These are phyloP conservation scores for Melanotaenia parkinsoni DNA, from an alignment of 2,797 vertebrate genomes.

Conservation along the genomic window DNA sequence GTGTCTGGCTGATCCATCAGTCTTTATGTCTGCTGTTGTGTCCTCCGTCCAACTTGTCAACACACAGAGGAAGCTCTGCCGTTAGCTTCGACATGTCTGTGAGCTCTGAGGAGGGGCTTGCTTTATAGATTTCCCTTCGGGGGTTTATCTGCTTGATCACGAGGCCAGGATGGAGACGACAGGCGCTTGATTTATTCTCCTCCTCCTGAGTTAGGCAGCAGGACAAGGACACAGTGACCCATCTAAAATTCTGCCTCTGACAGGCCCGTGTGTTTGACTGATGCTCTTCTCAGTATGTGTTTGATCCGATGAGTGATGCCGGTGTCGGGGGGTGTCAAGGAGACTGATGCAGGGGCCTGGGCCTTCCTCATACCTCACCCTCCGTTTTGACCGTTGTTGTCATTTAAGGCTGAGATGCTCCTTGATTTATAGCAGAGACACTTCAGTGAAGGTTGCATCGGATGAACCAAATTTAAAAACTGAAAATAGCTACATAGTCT, in stretches of 20 bases:
- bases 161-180: slow-evolving; percentile 47
- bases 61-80: slow-evolving; percentile 20
- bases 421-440: slow-evolving; percentile 48
- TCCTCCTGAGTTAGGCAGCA: slow-evolving; percentile 45
- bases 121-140: slow-evolving; percentile 71
- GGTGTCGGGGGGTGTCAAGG: slow-evolving; percentile 28
- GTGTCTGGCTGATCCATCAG: slow-evolving; percentile 40
- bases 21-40: slow-evolving; percentile 13
- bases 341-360: slow-evolving; percentile 34
- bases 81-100: slow-evolving; percentile 15
- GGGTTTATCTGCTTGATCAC: slow-evolving; percentile 75
- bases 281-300: slow-evolving; percentile 34
- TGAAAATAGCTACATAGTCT: slow-evolving; percentile 15
- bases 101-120: slow-evolving; percentile 26
- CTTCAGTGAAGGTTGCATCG: slow-evolving; percentile 26
- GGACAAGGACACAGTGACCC: slow-evolving; percentile 73
- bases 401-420: slow-evolving; percentile 34
- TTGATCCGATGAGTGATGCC: slow-evolving; percentile 51
- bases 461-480: slow-evolving; percentile 13
- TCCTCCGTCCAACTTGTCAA: slow-evolving; percentile 36
- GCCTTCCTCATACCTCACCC: slow-evolving; percentile 45
- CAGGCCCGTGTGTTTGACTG: slow-evolving; percentile 22
- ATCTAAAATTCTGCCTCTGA: slow-evolving; percentile 41
- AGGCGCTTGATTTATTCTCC: slow-evolving; percentile 68
- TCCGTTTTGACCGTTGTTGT: slow-evolving; percentile 64